Evolutionary conservation across 2,888 invertebrate species (phyloP).

Genomic region (Proisotoma minuta): DNA sequence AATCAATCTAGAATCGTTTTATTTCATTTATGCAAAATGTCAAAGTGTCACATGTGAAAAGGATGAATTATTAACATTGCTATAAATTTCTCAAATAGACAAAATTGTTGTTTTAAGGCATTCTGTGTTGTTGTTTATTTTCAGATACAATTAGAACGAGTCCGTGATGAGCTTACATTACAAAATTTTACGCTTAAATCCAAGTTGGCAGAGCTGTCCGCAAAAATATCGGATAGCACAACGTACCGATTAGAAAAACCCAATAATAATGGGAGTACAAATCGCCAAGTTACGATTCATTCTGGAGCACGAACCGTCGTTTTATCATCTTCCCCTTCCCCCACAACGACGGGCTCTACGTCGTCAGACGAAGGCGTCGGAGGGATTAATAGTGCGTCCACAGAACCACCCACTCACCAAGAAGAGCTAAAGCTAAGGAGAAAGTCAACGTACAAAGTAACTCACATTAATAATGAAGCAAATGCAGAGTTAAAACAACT

Average conservation of each 20-base stretch:
- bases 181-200: slow-evolving; percentile 49
- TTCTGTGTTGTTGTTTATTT: no score
- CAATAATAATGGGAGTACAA: background rate
- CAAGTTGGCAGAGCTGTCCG: slow-evolving; percentile 48
- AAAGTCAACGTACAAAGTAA: slow-evolving; percentile 49
- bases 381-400: slow-evolving; percentile 19
- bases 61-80: no score
- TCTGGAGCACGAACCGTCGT: slow-evolving; percentile 19
- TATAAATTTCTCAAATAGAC: no score
- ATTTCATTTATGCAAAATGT: no score
- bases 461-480: slow-evolving; percentile 37
- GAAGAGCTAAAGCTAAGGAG: slow-evolving; percentile 47
- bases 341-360: background rate
- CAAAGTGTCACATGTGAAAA: no score
- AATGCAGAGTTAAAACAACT: slow-evolving; percentile 46
- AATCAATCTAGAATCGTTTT: no score
- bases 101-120: no score
- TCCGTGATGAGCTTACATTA: slow-evolving; percentile 49
- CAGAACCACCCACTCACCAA: slow-evolving; percentile 9
- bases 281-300: background rate
- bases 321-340: slow-evolving; percentile 14
- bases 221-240: slow-evolving; percentile 47
- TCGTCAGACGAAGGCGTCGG: slow-evolving; percentile 33
- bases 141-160: slow-evolving; percentile 49
- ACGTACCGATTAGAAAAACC: slow-evolving; percentile 48